Conservation (phyloP, 2,113 vertebrate genomes). For the Ahaetulla prasina region DNA sequence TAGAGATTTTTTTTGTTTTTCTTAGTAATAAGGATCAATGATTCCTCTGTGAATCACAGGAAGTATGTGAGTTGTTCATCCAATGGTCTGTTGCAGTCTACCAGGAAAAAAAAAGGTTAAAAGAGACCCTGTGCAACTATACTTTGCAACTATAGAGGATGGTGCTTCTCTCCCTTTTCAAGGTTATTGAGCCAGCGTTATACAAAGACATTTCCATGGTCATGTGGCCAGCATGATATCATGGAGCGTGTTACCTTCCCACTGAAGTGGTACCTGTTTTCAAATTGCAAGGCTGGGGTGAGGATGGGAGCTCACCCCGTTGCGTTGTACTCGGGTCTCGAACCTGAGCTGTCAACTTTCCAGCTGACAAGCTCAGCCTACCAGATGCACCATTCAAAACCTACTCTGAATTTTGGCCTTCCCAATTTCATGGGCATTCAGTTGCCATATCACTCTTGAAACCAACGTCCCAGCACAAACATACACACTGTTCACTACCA, state of each 20-base stretch:
- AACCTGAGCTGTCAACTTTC: neutral
- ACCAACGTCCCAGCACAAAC: neutral
- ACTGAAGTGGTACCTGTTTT: neutral
- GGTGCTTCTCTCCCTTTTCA: neutral
- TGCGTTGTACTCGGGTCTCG: neutral
- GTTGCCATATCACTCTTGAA: neutral
- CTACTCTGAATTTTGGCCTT: neutral
- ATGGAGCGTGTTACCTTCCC: neutral
- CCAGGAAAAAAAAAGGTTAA: neutral
- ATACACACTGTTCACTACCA: neutral
- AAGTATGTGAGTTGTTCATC: neutral
- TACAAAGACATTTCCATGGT: neutral
- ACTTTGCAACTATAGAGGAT: neutral
- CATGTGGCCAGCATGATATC: neutral
- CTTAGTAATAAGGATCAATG: neutral
- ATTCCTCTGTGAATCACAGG: neutral
- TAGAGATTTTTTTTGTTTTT: neutral
- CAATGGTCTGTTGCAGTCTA: neutral
- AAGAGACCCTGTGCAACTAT: neutral
- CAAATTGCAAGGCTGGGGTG: neutral
- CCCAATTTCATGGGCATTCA: neutral
- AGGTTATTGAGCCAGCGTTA: no score
- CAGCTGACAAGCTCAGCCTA: neutral
- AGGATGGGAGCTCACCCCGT: neutral
- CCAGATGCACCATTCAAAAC: neutral